Base-by-base conservation (phyloP, 2,797 vertebrate genomes). In the Taeniopygia guttata region DNA sequence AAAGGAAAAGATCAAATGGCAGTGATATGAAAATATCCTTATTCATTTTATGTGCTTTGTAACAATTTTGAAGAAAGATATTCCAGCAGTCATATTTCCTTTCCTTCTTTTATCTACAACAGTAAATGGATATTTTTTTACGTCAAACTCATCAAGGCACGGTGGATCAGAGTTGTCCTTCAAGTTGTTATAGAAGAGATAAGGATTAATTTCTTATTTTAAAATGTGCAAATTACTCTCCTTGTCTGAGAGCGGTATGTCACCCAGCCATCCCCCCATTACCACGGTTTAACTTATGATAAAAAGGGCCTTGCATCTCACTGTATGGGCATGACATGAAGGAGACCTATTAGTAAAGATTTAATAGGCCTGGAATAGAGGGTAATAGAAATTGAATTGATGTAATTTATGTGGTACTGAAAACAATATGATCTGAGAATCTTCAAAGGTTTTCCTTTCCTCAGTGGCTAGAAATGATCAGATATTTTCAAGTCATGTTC, bases 151-250 rank as follows among this genome's bases (percentile, higher is more conserved):
- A 95, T 97, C 90, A 97, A 96, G 96, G 76, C 63, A 67, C 80
- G 30, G 46, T 74, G 90, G 77, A 91, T 95, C 90, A 94, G 85
- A 69, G 60, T 95, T 5, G 9, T 95, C 89, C 88, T 92, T 96
- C 63, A 63, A 94, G 80, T 93, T 93, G 84, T 68, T 84, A 68
- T 26, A 67, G 75, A 66, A 22, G 55, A 23, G 22, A 89, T 96
- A 90, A 96, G 72, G 79, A 96, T 97, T 97, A 96, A 96, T 97
- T 96, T 96, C 82, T 96, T 95, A 66, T 72, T 97, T 97, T 97
- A 95, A 97, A 96, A 96, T 86, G 84, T 95, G 79, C 95, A 97
- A 97, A 97, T 97, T 96, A 75, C 59, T 96, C 72, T 96, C 82
- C 25, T 36, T 93, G 62, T 97, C 94, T 89, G 90, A 95, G 67